phyloP scores from a whole-genome alignment of 2,888 invertebrate species.

The Eupithecia vulgata region DNA sequence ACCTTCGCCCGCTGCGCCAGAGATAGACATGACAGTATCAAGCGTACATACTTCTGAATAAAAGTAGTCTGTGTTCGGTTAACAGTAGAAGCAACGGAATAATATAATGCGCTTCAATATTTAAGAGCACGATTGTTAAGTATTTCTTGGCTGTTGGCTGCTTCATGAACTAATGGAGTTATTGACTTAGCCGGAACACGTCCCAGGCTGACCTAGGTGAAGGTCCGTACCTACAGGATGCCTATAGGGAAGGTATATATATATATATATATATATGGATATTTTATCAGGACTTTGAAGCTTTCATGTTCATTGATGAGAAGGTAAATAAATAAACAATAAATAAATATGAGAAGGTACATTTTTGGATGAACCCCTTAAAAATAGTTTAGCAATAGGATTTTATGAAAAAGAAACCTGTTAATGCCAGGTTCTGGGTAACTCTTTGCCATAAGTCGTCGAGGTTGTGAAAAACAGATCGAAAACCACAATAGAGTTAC shows the following conservation, averaged over 20 bases:
- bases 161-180: constrained; percentile 15
- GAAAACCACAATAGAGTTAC: background rate
- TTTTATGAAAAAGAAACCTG: background rate
- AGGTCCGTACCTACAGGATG: background rate
- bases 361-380: background rate
- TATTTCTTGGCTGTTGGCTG: constrained; percentile 12
- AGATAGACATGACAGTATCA: background rate
- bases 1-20: background rate
- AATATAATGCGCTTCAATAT: background rate
- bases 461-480: background rate
- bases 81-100: background rate
- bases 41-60: background rate
- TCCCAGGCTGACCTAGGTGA: background rate
- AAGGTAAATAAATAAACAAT: too few species aligned
- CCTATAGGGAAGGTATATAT: background rate
- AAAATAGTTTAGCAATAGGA: background rate
- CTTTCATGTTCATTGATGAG: too few species aligned
- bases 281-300: background rate
- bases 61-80: background rate
- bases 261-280: too few species aligned
- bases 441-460: background rate
- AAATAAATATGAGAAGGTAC: too few species aligned
- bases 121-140: background rate
- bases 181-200: constrained; percentile 12
- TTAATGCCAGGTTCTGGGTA: background rate